Evolutionary conservation across 2,113 vertebrate genomes (phyloP), one percentile per base, ranked within the genome.

Genomic region (Tupaia chinensis): DNA sequence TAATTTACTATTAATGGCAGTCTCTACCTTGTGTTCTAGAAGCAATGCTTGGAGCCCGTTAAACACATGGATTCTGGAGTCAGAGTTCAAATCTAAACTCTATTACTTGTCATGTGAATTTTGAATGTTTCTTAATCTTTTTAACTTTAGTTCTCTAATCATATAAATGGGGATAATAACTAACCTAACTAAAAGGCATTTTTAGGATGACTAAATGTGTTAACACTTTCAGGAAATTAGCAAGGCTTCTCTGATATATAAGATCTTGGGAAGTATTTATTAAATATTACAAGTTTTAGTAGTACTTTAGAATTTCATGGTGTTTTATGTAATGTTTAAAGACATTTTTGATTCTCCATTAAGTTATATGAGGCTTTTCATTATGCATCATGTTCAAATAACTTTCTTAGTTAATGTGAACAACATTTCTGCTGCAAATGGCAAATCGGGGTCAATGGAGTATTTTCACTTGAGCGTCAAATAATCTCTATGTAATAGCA

Each of bases 11-110:
- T 78, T 84, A 58, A 23, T 34, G 9, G 14, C 3, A 4, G 9
- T 9, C n/a, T 44, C 23, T 72, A 34, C n/a, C 53, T 54, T 78
- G 65, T 32, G 56, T 14, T 34, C 63, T 66, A 3, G 17, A 58
- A 11, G 15, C 3, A 2, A 0, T 7, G 0, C 27, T 76, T 69
- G 7, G 8, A 60, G 1, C 23, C 7, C 58, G 3, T 20, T 34
- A 82, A 74, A 16, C 1, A 77, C 8, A 20, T 65, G 5, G 5
- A 85, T 65, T 83, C n/a, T 63, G 11, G 3, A 25, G 14, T 4
- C 14, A 29, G 23, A 66, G 16, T 69, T 53, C 69, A 89, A 53
- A 76, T 25, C 10, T 6, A 27, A 63, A 70, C 13, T 73, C 4
- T 79, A 27, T 6, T 3, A 54, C 61, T 69, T 70, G 34, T 76